phyloP scores from a whole-genome alignment of 2,888 invertebrate species.

The Drosophila sordidula region DNA sequence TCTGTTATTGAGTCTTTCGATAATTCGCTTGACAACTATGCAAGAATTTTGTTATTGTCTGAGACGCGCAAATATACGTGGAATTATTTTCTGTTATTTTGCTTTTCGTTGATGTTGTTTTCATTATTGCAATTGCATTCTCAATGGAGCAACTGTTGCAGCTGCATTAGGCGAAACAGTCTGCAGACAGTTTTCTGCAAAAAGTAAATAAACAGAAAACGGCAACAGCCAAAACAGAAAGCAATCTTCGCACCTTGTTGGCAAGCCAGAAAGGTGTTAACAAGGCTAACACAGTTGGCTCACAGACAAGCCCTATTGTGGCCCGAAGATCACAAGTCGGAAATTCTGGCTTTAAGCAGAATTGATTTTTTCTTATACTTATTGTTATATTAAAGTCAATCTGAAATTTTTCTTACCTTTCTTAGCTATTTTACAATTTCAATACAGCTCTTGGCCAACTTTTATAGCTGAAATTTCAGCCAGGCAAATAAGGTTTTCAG shows the following conservation, averaged over 20 bases:
- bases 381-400: no score
- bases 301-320: neutral
- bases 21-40: conserved; percentile 60
- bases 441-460: neutral
- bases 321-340: neutral
- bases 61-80: conserved; percentile 59
- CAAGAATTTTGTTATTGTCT: conserved; percentile 67
- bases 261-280: conserved; percentile 6
- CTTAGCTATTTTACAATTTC: neutral
- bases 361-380: neutral
- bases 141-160: conserved; percentile 23
- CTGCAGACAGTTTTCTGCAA: conserved; percentile 28
- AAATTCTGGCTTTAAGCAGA: no score
- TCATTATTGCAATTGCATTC: conserved; percentile 13
- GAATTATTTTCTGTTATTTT: conserved; percentile 38
- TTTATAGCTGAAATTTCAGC: neutral
- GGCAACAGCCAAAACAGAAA: neutral
- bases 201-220: neutral
- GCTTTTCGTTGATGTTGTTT: conserved; percentile 7
- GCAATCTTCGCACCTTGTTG: conserved; percentile 21
- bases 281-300: neutral
- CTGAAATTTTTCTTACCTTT: conserved; percentile 19
- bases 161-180: conserved; percentile 25
- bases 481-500: neutral
- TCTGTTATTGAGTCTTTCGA: conserved; percentile 74